Evolutionary conservation across 2,888 invertebrate genomes (phyloP).

Genomic region (Acrocyrtus sp.): DNA sequence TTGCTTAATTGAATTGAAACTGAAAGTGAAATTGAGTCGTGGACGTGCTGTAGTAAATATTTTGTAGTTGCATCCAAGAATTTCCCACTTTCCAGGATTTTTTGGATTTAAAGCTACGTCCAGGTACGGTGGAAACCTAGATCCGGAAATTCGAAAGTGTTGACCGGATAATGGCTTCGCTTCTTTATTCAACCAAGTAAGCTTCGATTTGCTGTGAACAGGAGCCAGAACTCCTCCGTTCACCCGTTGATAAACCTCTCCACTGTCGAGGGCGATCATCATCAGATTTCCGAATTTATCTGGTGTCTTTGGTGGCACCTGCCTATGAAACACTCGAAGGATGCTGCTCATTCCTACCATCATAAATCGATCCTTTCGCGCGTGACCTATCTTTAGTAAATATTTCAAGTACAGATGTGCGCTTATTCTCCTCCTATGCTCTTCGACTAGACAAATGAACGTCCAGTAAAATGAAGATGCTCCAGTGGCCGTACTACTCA

Average conservation of each 20-base stretch:
- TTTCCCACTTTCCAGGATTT: neutral
- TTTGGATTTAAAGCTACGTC: conserved; percentile 9
- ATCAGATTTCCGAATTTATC: conserved; percentile 20
- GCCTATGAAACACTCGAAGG: conserved; percentile 8
- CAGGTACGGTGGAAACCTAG: conserved; percentile 45
- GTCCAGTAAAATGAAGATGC: conserved; percentile 20
- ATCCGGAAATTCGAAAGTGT: conserved; percentile 47
- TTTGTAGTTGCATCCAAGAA: conserved; percentile 38
- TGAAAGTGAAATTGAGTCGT: conserved; percentile 44
- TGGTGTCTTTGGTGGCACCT: neutral
- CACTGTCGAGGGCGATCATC: neutral
- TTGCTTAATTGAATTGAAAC: conserved; percentile 27
- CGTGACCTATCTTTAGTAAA: conserved; percentile 11
- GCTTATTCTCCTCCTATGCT: neutral
- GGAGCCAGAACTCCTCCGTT: too few relatives aligned
- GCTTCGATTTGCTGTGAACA: too few relatives aligned
- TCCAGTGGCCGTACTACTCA: neutral
- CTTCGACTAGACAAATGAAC: conserved; percentile 29
- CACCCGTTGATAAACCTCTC: neutral
- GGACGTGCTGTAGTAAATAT: conserved; percentile 29
- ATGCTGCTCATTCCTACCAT: neutral
- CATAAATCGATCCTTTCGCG: conserved; percentile 16
- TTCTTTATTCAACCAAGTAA: too few relatives aligned
- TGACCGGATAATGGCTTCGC: too few relatives aligned
- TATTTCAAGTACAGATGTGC: conserved; percentile 14